Conservation (phyloP, 2,113 vertebrate species). For the Saccopteryx leptura region DNA sequence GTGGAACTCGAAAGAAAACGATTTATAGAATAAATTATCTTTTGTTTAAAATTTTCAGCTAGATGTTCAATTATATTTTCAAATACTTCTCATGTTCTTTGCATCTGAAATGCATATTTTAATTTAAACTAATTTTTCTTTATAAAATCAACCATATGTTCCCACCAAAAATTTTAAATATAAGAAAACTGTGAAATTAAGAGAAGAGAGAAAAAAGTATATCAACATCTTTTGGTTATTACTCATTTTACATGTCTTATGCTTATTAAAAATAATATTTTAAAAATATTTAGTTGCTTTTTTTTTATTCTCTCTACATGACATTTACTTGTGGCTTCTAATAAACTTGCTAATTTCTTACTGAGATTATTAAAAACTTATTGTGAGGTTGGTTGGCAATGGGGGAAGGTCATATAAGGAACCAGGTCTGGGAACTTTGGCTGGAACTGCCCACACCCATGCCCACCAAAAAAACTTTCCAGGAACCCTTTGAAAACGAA, state of each 20-base stretch:
- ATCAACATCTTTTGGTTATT: neutral
- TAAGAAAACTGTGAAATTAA: neutral
- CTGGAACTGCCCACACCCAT: too few species aligned
- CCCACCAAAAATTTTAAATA: neutral
- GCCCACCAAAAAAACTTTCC: too few species aligned
- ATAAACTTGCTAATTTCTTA: neutral
- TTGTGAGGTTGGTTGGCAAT: too few species aligned
- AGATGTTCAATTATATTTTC: neutral
- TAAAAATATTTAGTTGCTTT: neutral
- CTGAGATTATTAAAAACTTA: neutral
- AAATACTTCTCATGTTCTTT: neutral
- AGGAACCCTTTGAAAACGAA: too few species aligned
- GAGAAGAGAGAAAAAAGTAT: neutral
- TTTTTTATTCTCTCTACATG: slow-evolving; percentile 9
- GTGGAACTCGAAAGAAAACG: neutral
- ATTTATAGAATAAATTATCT: neutral
- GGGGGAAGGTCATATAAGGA: too few species aligned
- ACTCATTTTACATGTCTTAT: neutral
- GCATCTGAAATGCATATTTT: neutral
- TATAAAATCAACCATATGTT: neutral
- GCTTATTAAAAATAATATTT: neutral
- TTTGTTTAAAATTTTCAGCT: neutral
- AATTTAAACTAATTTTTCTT: slow-evolving; percentile 28
- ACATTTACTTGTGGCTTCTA: neutral
- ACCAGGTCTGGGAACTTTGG: too few species aligned